Evolutionary conservation across 2,113 vertebrate genomes (phyloP), one percentile per base, ranked within the genome.

Genomic region (Scomber scombrus): DNA sequence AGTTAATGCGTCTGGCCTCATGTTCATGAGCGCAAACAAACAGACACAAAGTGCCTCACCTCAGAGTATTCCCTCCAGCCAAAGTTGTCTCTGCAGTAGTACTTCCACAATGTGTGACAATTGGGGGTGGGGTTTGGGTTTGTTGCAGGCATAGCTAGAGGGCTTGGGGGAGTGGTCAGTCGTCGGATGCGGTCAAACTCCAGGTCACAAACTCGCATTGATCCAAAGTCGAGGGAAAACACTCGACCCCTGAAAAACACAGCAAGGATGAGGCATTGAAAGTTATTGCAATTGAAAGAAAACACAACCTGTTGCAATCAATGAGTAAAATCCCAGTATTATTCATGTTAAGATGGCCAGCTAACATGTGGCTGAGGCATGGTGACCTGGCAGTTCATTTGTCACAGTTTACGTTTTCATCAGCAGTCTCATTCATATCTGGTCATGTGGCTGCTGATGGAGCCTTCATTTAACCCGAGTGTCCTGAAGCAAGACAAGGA

Each of bases 51-150:
- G 43, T 11, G 51, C 47, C 92, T 94, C 95, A 99, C 98, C 98
- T 99, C 98, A 0, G 97, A 99, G 92, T 99, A 99, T 66, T 99
- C 98, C 85, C 98, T 97, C 98, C 98, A 99, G 93, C 97, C 97
- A 91, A 99, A 99, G 94, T 98, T 97, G 93, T 99, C 98, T 95
- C 97, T 97, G 95, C 98, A 99, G 96, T 98, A 99, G 94, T 97
- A 99, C 49, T 99, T 99, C 98, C 98, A 99, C 88, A 97, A 91
- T 0, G 97, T 99, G 93, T 97, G 96, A 91, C 95, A 97, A 95
- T 70, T 91, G 78, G 96, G 96, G 85, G 87, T 92, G 80, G 94
- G 92, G 93, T 71, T 95, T 57, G 95, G 92, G 90, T 86, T 95
- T 2, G 95, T 86, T 43, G 96, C 90, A 0, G 95, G 92, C 66